Base-by-base conservation (phyloP, 53 echinoderm and acorn worm species). In the Crossaster papposus region DNA sequence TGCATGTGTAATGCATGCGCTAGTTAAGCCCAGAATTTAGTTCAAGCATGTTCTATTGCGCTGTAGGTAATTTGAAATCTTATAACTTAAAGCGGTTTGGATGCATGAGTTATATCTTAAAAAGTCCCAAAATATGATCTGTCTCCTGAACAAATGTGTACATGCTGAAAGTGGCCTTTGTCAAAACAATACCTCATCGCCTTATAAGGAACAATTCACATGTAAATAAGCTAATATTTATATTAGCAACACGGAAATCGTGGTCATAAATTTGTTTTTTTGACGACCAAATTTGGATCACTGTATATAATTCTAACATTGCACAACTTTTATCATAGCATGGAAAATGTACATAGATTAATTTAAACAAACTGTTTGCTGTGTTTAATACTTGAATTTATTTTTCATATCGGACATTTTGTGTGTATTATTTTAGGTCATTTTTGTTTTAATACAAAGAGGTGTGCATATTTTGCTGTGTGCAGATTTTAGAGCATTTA, bases 271-370 rank as follows among this genome's bases (percentile, higher is more conserved):
- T 2, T 2, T 53, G 30, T 82, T 82, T 9, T 72, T 30, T 0
- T 26, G 83, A 23, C 36, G 36, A 71, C 38, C 50, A 14, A 70
- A 85, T 35, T 24, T 31, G 22, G 38, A 87, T 87, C 62, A 77
- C 14, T 87, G 87, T 77, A 77, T 18, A 87, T 54, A 87, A 75
- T 87, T 75, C 23, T 55, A 64, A 77, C 58, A 32, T 76, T 54
- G 0, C 1, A 31, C 32, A 54, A 23, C 63, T 81, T 81, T 15
- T 81, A 63, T 58, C 64, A 0, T 58, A 20, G 15, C 15, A 14
- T 26, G 30, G 31, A 32, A 63, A 22, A 12, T 81, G 63, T 81
- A 55, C 34, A 81, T 81, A 81, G 35, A 33, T 81, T 81, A 81
- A 81, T 8, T 81, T 81, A 81, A 17, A 55, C 44, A 30, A 52